These are phyloP conservation scores for Arctia plantaginis DNA, from an alignment of 2,888 invertebrate species.

Conservation along the genomic window DNA sequence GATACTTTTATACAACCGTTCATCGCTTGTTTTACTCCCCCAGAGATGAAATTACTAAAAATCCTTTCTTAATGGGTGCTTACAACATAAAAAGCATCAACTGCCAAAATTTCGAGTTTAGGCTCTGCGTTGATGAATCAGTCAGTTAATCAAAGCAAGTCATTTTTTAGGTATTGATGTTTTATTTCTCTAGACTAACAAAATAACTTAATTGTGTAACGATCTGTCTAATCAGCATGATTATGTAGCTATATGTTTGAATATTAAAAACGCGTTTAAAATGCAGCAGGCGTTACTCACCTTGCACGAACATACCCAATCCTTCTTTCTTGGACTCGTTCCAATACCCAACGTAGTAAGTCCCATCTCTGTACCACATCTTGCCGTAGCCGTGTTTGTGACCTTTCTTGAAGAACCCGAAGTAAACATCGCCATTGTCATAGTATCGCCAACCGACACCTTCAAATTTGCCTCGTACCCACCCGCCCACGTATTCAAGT, in stretches of 20 bases:
- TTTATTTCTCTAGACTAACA: too few relatives aligned
- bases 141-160: too few relatives aligned
- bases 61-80: too few relatives aligned
- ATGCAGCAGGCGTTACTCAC: constrained; percentile 61
- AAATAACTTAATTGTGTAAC: too few relatives aligned
- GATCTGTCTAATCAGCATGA: too few relatives aligned
- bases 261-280: neutral
- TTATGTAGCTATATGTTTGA: neutral
- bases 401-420: constrained; percentile 85
- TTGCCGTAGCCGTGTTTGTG: constrained; percentile 87
- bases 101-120: too few relatives aligned
- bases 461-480: constrained; percentile 85
- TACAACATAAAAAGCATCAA: too few relatives aligned
- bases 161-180: too few relatives aligned
- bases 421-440: constrained; percentile 86
- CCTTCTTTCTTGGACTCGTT: constrained; percentile 78
- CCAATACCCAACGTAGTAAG: constrained; percentile 89
- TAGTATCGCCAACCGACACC: constrained; percentile 87
- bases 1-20: too few relatives aligned
- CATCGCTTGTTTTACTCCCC: too few relatives aligned
- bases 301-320: constrained; percentile 83
- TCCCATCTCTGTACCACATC: constrained; percentile 87
- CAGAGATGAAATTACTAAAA: too few relatives aligned
- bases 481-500: constrained; percentile 87
- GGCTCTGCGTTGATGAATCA: too few relatives aligned